Base-by-base conservation (phyloP, 2,888 invertebrate species). In the Leptinotarsa peninsularis region DNA sequence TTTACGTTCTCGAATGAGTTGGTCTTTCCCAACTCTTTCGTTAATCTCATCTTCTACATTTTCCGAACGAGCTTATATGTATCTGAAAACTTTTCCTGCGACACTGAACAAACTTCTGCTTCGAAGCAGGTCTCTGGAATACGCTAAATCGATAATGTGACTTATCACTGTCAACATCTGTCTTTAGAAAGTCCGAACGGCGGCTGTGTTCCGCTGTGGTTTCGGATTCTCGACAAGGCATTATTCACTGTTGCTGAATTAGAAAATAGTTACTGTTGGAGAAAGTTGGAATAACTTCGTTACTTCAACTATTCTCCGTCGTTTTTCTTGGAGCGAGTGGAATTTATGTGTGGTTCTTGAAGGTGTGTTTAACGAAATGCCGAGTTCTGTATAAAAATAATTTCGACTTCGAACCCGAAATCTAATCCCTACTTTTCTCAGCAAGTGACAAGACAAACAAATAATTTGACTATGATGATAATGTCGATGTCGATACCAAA, bases 201-300 rank as follows among this genome's bases (percentile, higher is more conserved):
- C 27, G 67, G 56, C 58, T 54, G 18, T 56, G 75, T 77, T 70
- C 66, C 75, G 71, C 74, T 63, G 78, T 68, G 79, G 80, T 80
- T 80, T 74, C 76, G 66, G 76, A 77, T 76, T 74, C 78, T 69
- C 73, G 78, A 79, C 79, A 74, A 72, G 73, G 74, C 79, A 82
- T 82, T 81, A 81, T 81, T 82, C 80, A 80, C 78, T 72, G 78
- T 76, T 76, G 79, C 77, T 81, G 82, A 80, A 81, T 82, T 79
- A 80, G 82, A 80, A 81, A 82, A 82, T 81, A 82, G 80, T 80
- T 82, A 76, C 79, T 72, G 73, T 68, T 72, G 58, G 56, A 71
- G 71, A 71, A 80, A 76, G 76, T 76, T 73, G 63, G 71, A 52
- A 67, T 67, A 72, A 68, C 76, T 76, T 76, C 58, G 74, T 67